Evolutionary conservation across 2,113 vertebrate species (phyloP), one percentile per base, ranked within the genome.

Genomic region (Tautogolabrus adspersus): DNA sequence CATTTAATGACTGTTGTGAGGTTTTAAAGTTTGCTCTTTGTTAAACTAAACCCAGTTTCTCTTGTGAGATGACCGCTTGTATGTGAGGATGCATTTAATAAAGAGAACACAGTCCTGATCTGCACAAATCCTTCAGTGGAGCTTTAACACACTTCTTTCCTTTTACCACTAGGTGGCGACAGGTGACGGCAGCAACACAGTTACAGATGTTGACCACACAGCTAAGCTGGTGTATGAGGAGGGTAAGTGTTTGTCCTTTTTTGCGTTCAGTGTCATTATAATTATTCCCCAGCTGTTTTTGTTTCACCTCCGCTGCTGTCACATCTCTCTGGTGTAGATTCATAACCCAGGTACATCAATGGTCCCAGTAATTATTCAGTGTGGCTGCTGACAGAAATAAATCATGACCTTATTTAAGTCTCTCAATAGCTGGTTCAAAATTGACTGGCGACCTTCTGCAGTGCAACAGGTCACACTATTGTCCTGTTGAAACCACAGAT

Each of bases 141-240:
- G 16, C 40, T 63, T 51, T 66, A 10, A 57, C 42, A 1, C 34
- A 0, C 10, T 1, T 58, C 11, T 70, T 23, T 11, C 5, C 57
- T 63, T 69, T 77, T 4, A 56, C 82, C 88, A 92, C 93, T 79
- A 99, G 97, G 94, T 98, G 90, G 96, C 95, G 73, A 94, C 96
- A 44, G 91, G 86, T 0, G 93, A 94, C 86, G 78, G 87, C 58
- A 81, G 83, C 26, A 94, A 94, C 37, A 86, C 83, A 19, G 85
- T 85, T 23, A 57, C 83, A 0, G 94, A 93, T 1, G 88, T 96
- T 55, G 94, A 94, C 85, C 95, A 95, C 89, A 95, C 95, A 64
- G 97, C 98, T 44, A 97, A 97, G 65, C 84, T 99, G 82, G 96
- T 99, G 5, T 99, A 99, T 89, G 97, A 99, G 83, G 98, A 99